Evolutionary conservation across 2,797 vertebrate genomes (phyloP).

Genomic region (Enteromius afrohamiltoni): DNA sequence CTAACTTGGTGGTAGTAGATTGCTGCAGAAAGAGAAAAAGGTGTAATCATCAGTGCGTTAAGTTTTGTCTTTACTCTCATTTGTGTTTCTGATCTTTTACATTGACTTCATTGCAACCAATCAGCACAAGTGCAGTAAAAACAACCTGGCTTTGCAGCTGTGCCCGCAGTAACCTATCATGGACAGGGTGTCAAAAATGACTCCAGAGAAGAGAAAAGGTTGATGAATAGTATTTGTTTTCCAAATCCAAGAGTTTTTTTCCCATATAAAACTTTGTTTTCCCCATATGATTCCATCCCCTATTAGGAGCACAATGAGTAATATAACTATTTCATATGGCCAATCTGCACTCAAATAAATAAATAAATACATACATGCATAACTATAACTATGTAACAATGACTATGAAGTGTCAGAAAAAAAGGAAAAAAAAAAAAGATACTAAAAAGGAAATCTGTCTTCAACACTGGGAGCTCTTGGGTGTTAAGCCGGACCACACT

Average conservation of each 20-base stretch:
- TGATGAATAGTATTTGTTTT: neutral
- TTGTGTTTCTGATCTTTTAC: conserved; percentile 8
- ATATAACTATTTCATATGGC: neutral
- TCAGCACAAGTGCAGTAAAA: neutral
- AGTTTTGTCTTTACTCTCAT: neutral
- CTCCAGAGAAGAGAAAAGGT: neutral
- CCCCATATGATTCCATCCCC: neutral
- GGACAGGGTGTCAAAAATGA: neutral
- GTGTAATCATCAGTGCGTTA: conserved; percentile 17
- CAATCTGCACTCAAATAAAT: neutral
- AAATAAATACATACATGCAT: neutral
- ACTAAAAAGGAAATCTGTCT: neutral
- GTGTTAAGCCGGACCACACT: neutral
- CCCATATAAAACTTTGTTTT: neutral
- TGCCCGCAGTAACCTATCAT: neutral
- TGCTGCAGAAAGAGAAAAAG: conserved; percentile 50
- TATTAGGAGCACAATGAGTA: neutral
- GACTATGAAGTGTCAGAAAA: neutral
- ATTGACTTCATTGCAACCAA: conserved; percentile 18
- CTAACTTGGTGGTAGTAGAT: conserved; percentile 67
- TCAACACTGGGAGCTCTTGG: neutral
- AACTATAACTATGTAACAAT: neutral
- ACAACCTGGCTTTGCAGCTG: neutral
- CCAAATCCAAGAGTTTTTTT: neutral
- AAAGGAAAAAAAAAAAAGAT: neutral